These are phyloP conservation scores for Rhegmatorhina hoffmannsi DNA, from an alignment of 2,113 vertebrate genomes.

Conservation along the genomic window DNA sequence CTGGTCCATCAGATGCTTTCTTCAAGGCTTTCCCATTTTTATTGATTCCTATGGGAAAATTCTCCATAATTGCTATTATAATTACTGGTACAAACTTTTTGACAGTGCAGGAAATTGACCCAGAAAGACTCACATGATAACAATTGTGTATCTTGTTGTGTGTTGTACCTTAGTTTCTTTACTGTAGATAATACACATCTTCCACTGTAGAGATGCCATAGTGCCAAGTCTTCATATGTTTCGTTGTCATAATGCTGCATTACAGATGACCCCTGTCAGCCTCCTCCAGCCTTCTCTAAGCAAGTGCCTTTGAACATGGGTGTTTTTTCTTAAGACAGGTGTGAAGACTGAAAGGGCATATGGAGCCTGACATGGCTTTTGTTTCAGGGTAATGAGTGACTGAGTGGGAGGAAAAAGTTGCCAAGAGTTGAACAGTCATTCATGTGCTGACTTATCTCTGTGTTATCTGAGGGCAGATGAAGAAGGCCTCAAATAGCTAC, in stretches of 20 bases:
- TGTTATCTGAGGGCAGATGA: not conserved
- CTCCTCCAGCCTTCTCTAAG: not conserved
- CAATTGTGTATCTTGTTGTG: not conserved
- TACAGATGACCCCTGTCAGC: not conserved
- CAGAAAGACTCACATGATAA: not conserved
- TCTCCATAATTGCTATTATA: not conserved
- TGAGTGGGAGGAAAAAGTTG: not conserved
- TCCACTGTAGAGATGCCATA: not conserved
- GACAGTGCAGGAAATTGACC: not conserved
- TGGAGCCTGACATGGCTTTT: not conserved
- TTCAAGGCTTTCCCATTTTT: not conserved
- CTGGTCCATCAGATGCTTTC: not conserved
- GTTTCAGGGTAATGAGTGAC: not conserved
- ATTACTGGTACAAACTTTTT: not conserved
- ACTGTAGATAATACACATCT: not conserved
- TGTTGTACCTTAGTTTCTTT: not conserved
- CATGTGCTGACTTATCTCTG: not conserved
- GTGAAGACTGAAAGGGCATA: fast-evolving
- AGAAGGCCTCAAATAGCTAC: not conserved
- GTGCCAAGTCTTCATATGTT: not conserved
- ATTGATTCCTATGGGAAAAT: not conserved
- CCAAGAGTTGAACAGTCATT: not conserved
- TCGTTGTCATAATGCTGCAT: not conserved
- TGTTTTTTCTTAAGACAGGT: not conserved
- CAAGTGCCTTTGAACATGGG: not conserved